Evolutionary conservation across 2,113 vertebrate species (phyloP), one percentile per base, ranked within the genome.

Genomic region (Lates calcarifer): DNA sequence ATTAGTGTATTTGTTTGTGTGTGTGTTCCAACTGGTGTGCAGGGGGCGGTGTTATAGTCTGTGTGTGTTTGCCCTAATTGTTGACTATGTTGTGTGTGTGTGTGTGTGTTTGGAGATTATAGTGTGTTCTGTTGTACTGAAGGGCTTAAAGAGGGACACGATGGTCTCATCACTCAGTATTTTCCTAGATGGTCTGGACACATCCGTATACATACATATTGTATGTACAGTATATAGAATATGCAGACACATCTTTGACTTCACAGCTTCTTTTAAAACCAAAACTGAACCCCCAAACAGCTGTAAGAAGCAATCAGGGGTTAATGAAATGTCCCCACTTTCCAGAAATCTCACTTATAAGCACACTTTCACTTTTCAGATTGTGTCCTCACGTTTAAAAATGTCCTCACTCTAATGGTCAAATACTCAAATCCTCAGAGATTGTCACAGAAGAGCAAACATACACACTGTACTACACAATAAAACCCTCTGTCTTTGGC

Each of bases 51-150:
- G 45, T 66, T 13, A 65, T 8, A 29, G 51, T 51, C 35, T 41
- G 55, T 71, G 53, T 43, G 20, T 55, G 66, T 79, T 69, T 77
- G 67, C 20, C 74, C 61, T 76, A 65, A 76, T 56, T 43, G 71
- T 51, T 28, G 24, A 57, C 39, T 53, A 60, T 53, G 33, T 22
- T 33, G 62, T 69, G 71, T 41, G 28, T 45, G 39, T 53, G 67
- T 75, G 56, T 74, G 61, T 71, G 70, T 62, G 58, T 82, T 65
- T 45, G 35, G 69, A 70, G 87, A 87, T 88, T 90, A 88, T 41
- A 77, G 51, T 58, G 79, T 84, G 82, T 70, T 76, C 72, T 67
- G 65, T 69, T 83, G 80, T 60, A 77, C 81, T 84, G 86, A 41
- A 75, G 74, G 79, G 83, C 81, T 90, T 88, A 80, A 20, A 68